phyloP scores from a whole-genome alignment of 2,888 invertebrate species.

The Halictus ligatus region DNA sequence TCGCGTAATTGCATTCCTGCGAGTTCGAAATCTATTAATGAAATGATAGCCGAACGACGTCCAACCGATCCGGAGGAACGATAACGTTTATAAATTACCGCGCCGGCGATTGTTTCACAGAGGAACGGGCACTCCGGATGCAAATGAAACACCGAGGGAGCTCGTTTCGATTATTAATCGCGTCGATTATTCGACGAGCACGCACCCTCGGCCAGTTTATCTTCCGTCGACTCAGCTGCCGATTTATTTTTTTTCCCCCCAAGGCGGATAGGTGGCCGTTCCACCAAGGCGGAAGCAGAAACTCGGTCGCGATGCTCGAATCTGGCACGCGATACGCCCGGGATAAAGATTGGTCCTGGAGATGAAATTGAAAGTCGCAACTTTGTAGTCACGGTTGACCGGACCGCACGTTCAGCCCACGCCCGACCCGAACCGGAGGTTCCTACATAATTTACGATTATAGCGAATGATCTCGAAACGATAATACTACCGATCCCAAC shows the following conservation, averaged over 20 bases:
- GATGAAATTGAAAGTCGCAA: conserved; percentile 28
- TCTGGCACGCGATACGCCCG: conserved; percentile 16
- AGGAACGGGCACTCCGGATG: neutral
- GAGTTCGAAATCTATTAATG: conserved; percentile 1
- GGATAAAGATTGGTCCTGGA: conserved; percentile 8
- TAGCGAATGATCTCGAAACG: neutral
- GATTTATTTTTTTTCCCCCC: conserved; percentile 37
- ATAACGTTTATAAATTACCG: conserved; percentile 47
- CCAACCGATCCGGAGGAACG: conserved; percentile 10
- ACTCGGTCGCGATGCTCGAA: conserved; percentile 21
- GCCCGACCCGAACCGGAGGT: neutral
- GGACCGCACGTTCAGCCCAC: conserved; percentile 12
- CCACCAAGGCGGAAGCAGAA: conserved; percentile 29
- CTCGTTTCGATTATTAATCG: conserved; percentile 10
- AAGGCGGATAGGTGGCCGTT: neutral
- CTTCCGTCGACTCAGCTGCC: conserved; percentile 20
- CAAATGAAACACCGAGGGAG: neutral
- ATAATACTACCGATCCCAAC: neutral
- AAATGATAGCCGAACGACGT: conserved; percentile 4
- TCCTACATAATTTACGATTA: conserved; percentile 32
- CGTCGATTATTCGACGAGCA: conserved; percentile 1
- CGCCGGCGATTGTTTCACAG: conserved; percentile 14
- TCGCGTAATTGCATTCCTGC: conserved; percentile 16
- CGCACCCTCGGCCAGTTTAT: conserved; percentile 28
- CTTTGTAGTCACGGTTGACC: conserved; percentile 48